Evolutionary conservation across 2,888 invertebrate species (phyloP), one percentile per base, ranked within the genome.

Genomic region (Phengaris arion): DNA sequence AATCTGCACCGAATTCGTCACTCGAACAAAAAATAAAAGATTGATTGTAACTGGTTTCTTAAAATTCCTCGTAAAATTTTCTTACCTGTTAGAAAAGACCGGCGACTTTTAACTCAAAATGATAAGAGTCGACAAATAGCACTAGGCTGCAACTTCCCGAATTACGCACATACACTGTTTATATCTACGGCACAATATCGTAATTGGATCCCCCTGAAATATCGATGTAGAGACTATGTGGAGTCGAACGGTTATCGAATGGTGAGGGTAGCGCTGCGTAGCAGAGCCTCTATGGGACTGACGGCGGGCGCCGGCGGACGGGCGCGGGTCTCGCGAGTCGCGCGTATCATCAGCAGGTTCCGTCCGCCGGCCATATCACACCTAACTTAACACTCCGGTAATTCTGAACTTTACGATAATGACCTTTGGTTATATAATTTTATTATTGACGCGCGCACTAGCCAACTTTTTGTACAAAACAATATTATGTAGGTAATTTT

Each of bases 201-300:
- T 64, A 64, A 70, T 57, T 46, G 75, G 76, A 78, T 76, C 76
- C 77, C 77, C 78, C 78, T 76, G 75, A 74, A 64, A 77, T 78
- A 78, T 77, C 77, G 79, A 76, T 76, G 78, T 78, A 70, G 74
- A 48, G 54, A 46, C 74, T 1, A 46, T 64, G 48, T 75, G 77
- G 77, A 74, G 74, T 48, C 48, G 77, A 75, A 74, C 77, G 55
- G 64, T 6, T 13, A 13, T 79, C 51, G 76, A 75, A 8, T 48
- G 48, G 59, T 78, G 76, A 80, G 83, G 79, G 84, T 82, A 90
- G 92, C 91, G 88, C 84, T 90, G 89, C 91, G 89, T 85, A 89
- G 91, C 91, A 89, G 89, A 86, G 89, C 85, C 83, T 87, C 84
- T 85, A 84, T 80, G 82, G 82, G 85, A 92, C 92, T 92, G 91